Evolutionary conservation across 2,113 vertebrate genomes (phyloP), one percentile per base, ranked within the genome.

Genomic region (Phaethon lepturus): DNA sequence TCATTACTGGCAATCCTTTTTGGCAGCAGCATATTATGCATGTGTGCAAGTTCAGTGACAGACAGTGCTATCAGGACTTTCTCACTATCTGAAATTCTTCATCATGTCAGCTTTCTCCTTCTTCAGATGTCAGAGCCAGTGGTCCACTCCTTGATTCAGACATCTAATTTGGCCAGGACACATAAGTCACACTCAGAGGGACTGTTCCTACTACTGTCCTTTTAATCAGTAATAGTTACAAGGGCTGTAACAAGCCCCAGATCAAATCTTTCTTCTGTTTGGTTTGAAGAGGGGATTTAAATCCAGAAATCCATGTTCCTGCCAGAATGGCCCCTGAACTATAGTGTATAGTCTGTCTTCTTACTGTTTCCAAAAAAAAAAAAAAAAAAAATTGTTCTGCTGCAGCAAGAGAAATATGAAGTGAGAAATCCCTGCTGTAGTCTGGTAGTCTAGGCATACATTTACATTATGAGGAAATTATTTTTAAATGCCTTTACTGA

Each of bases 401-500:
- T 60, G 35, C 45, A 79, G 49, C 20, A 88, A 92, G 33, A 72
- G 56, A 88, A 86, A 45, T 20, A 38, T 38, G 38, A 92, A 82
- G 5, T 66, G 50, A 76, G 50, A 92, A 90, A 93, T 58, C 16
- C 35, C 35, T 91, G 35, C n/a, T 69, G 26, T 50, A 83, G 63
- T 69, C 67, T 67, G 9, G 45, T 59, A 50, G 50, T 63, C 55
- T 50, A 66, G 17, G 79, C 38, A 38, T 38, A 38, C 38, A 38
- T 38, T 38, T 38, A 38, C 38, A 38, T 77, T 47, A 86, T 2
- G 2, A 14, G 28, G 17, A 92, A 83, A 74, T 33, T 67, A 84
- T 87, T 91, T 88, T 66, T 10, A 74, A 76, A 92, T 81, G n/a
- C 6, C 52, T 84, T 78, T 74, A 77, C 38, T 74, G 31, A 91